Evolutionary conservation across 2,888 invertebrate species (phyloP).

Genomic region (Spatulosminthurus flaviceps): DNA sequence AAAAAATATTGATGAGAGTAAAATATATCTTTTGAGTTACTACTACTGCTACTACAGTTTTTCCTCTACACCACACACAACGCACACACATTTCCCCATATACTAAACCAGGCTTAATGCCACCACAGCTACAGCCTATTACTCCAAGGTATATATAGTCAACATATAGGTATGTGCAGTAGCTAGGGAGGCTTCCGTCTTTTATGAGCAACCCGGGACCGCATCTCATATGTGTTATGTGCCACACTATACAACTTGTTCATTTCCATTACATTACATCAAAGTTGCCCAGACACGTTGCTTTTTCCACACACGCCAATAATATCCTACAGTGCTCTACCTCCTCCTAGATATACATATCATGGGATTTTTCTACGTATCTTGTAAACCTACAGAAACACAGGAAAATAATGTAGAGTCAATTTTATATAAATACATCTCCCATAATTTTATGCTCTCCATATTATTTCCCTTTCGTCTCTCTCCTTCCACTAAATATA

Average conservation of each 20-base stretch:
- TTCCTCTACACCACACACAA: neutral
- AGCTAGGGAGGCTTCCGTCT: constrained; percentile 36
- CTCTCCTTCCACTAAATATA: too few relatives aligned
- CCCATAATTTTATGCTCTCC: too few relatives aligned
- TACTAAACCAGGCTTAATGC: neutral
- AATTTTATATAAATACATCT: too few relatives aligned
- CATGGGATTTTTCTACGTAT: too few relatives aligned
- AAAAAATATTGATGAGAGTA: constrained; percentile 22
- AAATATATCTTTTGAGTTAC: constrained; percentile 18
- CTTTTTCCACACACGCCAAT: neutral
- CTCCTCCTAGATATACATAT: too few relatives aligned
- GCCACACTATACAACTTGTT: constrained; percentile 39
- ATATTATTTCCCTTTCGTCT: too few relatives aligned
- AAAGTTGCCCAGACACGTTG: constrained; percentile 35
- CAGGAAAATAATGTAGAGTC: too few relatives aligned
- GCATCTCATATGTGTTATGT: constrained; percentile 46
- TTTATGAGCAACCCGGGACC: constrained; percentile 46
- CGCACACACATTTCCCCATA: neutral
- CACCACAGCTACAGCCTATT: neutral
- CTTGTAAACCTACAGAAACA: too few relatives aligned
- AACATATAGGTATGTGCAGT: neutral
- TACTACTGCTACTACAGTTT: neutral
- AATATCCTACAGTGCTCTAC: neutral
- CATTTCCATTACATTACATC: constrained; percentile 48
- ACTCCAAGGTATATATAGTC: too few relatives aligned